Percentiles rank a stretch among this genome's conserved stretches.
These are phyloP conservation scores for Pygoscelis adeliae DNA, from an alignment of 2,113 vertebrate species.

Conservation along the genomic window DNA sequence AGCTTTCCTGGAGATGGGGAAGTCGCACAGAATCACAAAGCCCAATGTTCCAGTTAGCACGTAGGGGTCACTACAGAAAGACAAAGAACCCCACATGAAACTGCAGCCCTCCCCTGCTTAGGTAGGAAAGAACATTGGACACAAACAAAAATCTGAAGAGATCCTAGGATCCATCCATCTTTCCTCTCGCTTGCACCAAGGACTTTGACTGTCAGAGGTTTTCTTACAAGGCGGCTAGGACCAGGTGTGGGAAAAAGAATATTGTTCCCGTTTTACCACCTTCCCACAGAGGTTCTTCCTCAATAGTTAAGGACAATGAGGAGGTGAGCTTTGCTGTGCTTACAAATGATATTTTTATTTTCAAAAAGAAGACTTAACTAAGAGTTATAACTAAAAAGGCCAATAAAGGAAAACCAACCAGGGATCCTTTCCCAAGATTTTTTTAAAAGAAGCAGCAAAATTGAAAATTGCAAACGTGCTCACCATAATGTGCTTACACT, in stretches of 20 bases:
- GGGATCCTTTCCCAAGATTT: neutral
- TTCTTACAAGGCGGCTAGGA: neutral
- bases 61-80: neutral
- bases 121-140: neutral
- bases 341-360: neutral
- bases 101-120: neutral
- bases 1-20: neutral
- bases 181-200: neutral
- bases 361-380: neutral
- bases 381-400: neutral
- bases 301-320: neutral
- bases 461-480: constrained; percentile 22
- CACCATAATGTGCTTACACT: constrained; percentile 26
- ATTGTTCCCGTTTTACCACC: neutral
- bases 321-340: neutral
- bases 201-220: neutral
- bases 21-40: neutral
- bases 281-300: neutral
- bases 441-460: constrained; percentile 35
- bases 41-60: neutral
- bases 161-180: neutral
- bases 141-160: neutral
- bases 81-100: neutral
- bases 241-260: neutral
- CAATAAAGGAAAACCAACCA: neutral